phyloP scores from a whole-genome alignment of 2,113 vertebrate species.

The Phylloscopus trochiloides region DNA sequence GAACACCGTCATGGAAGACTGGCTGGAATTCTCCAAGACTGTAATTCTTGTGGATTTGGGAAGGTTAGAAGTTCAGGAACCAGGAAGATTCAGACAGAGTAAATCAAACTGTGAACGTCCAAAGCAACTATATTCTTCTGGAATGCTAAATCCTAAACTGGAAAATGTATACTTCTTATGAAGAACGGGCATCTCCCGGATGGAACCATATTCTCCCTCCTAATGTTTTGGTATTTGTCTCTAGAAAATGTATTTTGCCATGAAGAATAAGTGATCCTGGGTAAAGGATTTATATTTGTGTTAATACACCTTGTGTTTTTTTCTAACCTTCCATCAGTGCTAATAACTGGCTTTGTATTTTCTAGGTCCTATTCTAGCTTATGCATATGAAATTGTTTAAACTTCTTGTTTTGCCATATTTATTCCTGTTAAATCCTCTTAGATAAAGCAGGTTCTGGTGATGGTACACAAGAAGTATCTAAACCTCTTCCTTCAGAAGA shows the following conservation, averaged over 20 bases:
- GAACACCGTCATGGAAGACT: conserved; percentile 24
- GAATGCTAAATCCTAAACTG: conserved; percentile 27
- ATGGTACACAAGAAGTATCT: conserved; percentile 99
- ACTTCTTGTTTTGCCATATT: conserved; percentile 99
- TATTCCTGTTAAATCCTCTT: conserved; percentile 99
- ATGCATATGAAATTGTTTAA: conserved; percentile 95
- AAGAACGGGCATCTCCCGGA: conserved; percentile 69
- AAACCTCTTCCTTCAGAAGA: conserved; percentile 95
- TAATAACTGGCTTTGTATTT: conserved; percentile 98
- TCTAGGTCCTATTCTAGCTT: conserved; percentile 92
- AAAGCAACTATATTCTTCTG: conserved; percentile 37
- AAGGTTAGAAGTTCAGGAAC: conserved; percentile 59
- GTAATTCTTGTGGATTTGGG: conserved; percentile 56
- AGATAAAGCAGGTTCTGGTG: conserved; percentile 99
- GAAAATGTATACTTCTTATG: conserved; percentile 54
- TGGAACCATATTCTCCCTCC: conserved; percentile 63
- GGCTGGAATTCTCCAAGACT: conserved; percentile 53
- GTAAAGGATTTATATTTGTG: conserved; percentile 91
- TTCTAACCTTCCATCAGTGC: conserved; percentile 89
- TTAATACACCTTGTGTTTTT: conserved; percentile 91
- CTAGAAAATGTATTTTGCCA: conserved; percentile 75
- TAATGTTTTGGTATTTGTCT: conserved; percentile 75
- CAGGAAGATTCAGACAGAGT: conserved; percentile 45
- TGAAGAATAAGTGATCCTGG: conserved; percentile 82
- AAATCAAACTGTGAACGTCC: conserved; percentile 27